Percentiles rank a stretch among this genome's conserved stretches.
These are phyloP conservation scores for Choloepus hoffmanni DNA, from an alignment of 2,113 vertebrate species.

Conservation along the genomic window DNA sequence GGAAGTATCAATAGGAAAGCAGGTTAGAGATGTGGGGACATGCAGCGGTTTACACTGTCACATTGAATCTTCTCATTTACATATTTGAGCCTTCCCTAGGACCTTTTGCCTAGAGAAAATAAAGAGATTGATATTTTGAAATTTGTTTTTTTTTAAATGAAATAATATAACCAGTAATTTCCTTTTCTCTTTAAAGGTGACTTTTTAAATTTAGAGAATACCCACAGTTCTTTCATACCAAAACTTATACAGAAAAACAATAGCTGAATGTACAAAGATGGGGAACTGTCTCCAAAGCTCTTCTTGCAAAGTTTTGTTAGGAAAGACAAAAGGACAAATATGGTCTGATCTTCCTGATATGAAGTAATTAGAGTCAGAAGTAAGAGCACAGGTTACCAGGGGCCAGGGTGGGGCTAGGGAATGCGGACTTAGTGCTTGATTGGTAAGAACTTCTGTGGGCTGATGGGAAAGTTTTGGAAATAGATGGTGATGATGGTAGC, in stretches of 20 bases:
- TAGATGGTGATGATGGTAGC: no score
- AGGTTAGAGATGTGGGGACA: background rate
- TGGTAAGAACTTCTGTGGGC: no score
- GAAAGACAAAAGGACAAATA: no score
- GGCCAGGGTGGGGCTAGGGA: no score
- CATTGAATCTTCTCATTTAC: background rate
- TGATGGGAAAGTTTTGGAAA: no score
- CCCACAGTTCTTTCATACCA: background rate
- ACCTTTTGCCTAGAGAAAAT: background rate
- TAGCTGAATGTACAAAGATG: background rate
- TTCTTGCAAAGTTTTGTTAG: background rate
- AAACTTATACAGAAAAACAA: background rate
- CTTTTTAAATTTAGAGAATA: slow-evolving; percentile 1
- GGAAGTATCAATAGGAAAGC: background rate
- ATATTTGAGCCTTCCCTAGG: background rate
- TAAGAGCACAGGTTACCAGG: no score
- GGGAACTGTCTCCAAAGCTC: background rate
- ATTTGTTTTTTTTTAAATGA: background rate
- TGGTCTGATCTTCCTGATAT: no score
- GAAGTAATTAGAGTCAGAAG: no score
- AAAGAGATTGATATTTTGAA: background rate
- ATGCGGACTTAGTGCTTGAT: no score
- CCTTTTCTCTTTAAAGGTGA: background rate
- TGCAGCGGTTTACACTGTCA: background rate
- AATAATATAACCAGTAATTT: background rate